Evolutionary conservation across 1,140 invertebrate species (phyloP).

Genomic region (Scaptomyza pallida): DNA sequence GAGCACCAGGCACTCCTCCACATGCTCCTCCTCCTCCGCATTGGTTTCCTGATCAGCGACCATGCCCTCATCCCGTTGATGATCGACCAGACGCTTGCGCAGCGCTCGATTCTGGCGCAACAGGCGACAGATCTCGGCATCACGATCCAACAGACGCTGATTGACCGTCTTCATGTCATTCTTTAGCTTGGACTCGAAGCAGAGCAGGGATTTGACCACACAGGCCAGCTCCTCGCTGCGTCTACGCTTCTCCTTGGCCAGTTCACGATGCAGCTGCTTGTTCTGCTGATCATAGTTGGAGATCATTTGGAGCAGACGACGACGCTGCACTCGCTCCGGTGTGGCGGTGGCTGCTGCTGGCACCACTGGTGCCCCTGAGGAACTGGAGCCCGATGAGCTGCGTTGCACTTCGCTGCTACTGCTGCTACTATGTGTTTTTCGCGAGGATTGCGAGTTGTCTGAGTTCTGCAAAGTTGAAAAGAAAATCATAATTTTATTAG

Average conservation of each 20-base stretch:
- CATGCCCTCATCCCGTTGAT: constrained; percentile 62
- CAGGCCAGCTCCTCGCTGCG: constrained; percentile 87
- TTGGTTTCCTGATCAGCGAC: constrained; percentile 44
- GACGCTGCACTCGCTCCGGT: constrained; percentile 53
- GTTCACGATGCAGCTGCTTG: constrained; percentile 69
- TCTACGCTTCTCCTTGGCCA: constrained; percentile 85
- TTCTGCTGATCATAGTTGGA: constrained; percentile 76
- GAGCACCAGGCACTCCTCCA: constrained; percentile 62
- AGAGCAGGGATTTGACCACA: constrained; percentile 87
- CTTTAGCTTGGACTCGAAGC: constrained; percentile 87
- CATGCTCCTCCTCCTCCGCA: constrained; percentile 45
- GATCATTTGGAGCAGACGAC: constrained; percentile 71
- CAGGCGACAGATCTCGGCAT: constrained; percentile 86
- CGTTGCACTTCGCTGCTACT: constrained; percentile 62
- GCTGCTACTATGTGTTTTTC: constrained; percentile 22
- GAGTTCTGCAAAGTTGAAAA: constrained; percentile 45
- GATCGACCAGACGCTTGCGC: constrained; percentile 59
- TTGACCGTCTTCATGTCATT: constrained; percentile 89
- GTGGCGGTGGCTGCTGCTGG: not conserved
- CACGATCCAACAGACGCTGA: constrained; percentile 87
- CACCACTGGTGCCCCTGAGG: constrained; percentile 24
- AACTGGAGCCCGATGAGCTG: constrained; percentile 64
- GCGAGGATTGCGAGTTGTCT: constrained; percentile 63
- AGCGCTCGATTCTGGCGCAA: constrained; percentile 66
- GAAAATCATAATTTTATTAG: not conserved